phyloP scores from a whole-genome alignment of 2,113 vertebrate genomes.

The Rattus rattus region DNA sequence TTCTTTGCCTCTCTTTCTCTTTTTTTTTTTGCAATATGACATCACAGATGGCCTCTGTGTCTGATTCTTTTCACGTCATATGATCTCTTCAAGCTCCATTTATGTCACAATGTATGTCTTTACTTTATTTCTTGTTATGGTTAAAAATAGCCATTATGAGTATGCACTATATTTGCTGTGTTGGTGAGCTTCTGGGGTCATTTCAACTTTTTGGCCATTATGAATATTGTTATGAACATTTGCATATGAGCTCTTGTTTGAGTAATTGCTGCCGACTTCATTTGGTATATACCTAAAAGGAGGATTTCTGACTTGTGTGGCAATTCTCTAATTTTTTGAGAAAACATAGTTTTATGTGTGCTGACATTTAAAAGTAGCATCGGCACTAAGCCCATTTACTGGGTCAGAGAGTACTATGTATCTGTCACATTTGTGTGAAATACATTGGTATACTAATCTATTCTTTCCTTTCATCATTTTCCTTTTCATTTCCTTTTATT shows the following conservation, averaged over 20 bases:
- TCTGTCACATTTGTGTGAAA: not conserved
- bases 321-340: constrained; percentile 19
- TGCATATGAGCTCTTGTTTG: not conserved
- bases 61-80: not conserved
- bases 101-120: not conserved
- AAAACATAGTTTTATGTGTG: not conserved
- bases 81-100: not conserved
- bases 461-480: constrained; percentile 6
- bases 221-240: constrained; percentile 21
- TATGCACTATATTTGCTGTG: not conserved
- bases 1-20: no score
- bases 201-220: not conserved
- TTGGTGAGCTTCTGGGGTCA: not conserved
- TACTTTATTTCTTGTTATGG: constrained; percentile 21
- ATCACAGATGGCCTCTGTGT: not conserved
- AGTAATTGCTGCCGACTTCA: not conserved
- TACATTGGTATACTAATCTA: not conserved
- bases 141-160: not conserved
- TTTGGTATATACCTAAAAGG: not conserved
- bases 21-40: not conserved
- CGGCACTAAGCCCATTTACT: not conserved
- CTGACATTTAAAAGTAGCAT: not conserved
- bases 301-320: not conserved
- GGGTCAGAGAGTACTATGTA: not conserved
- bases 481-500: no score